These are phyloP conservation scores for Drosophila arawakana DNA, from an alignment of 1,140 invertebrate genomes.

Conservation along the genomic window DNA sequence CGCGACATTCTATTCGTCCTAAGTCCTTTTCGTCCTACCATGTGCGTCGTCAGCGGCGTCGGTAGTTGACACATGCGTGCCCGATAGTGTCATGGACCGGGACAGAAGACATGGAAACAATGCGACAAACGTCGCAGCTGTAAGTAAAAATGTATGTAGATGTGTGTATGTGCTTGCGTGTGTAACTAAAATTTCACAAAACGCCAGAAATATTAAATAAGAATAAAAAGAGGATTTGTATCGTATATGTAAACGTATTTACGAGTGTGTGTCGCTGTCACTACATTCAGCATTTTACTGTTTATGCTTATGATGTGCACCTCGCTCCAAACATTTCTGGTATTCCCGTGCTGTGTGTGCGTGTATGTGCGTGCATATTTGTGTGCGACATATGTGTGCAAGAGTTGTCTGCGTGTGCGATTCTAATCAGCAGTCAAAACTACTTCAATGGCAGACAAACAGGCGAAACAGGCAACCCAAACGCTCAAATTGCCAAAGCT, in stretches of 20 bases:
- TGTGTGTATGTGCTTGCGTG: slow-evolving; percentile 30
- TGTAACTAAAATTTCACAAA: slow-evolving; percentile 76
- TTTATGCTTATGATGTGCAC: slow-evolving; percentile 61
- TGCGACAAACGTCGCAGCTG: slow-evolving; percentile 51
- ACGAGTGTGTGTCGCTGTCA: slow-evolving; percentile 51
- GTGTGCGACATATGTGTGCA: slow-evolving; percentile 34
- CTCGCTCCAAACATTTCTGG: slow-evolving; percentile 30
- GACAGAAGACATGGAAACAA: slow-evolving; percentile 29
- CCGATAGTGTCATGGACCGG: slow-evolving; percentile 68
- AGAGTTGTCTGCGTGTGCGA: slow-evolving; percentile 47
- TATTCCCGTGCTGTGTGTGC: slow-evolving; percentile 14
- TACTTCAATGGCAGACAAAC: slow-evolving; percentile 55
- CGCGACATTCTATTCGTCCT: neutral
- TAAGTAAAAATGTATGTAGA: slow-evolving; percentile 40
- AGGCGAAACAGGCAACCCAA: slow-evolving; percentile 61
- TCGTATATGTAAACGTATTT: slow-evolving; percentile 67
- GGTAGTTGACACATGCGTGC: slow-evolving; percentile 76
- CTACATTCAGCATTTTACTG: slow-evolving; percentile 59
- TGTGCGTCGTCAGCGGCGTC: slow-evolving; percentile 43
- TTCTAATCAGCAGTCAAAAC: slow-evolving; percentile 69
- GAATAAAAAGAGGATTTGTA: slow-evolving; percentile 68
- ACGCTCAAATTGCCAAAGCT: slow-evolving; percentile 62
- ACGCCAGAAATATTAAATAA: slow-evolving; percentile 78
- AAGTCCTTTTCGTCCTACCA: neutral
- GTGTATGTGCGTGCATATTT: neutral